Conservation (phyloP, 2,797 vertebrate species). For the Florisuga fusca region DNA sequence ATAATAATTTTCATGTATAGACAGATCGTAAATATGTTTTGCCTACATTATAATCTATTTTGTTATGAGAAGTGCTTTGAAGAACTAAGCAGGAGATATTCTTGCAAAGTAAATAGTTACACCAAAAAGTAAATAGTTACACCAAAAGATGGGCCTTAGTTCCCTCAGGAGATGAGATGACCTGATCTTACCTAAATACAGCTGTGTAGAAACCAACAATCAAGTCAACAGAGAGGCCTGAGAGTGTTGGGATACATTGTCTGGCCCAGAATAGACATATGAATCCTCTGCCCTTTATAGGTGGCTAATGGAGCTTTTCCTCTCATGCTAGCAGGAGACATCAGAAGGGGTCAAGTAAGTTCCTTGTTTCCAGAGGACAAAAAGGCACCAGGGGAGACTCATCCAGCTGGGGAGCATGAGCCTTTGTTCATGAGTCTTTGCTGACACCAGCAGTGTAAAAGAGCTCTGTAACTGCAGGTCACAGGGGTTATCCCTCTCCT, state of each 20-base stretch:
- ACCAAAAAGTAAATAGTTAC: not conserved
- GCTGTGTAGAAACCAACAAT: not conserved
- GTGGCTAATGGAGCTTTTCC: not conserved
- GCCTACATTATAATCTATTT: constrained; percentile 3
- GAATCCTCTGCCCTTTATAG: not conserved
- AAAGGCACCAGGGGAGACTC: not conserved
- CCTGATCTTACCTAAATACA: not conserved
- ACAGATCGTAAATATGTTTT: not conserved
- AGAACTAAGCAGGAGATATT: not conserved
- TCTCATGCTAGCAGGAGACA: not conserved
- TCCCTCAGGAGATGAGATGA: not conserved
- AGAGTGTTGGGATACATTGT: not conserved
- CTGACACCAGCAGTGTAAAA: not conserved
- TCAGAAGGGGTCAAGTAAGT: not conserved
- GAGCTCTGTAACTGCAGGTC: not conserved
- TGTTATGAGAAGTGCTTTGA: not conserved
- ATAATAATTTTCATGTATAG: not conserved
- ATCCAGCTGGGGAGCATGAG: rapidly evolving
- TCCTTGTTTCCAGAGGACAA: not conserved
- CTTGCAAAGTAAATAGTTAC: not conserved
- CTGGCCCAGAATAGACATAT: not conserved
- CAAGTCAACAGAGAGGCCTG: not conserved
- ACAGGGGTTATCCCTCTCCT: not conserved
- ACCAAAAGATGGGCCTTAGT: no score
- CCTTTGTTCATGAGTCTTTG: not conserved